A percentile compares a stretch with the other conserved stretches of the same genome.
Conservation (phyloP, 2,113 vertebrate genomes). For the Oreochromis niloticus region DNA sequence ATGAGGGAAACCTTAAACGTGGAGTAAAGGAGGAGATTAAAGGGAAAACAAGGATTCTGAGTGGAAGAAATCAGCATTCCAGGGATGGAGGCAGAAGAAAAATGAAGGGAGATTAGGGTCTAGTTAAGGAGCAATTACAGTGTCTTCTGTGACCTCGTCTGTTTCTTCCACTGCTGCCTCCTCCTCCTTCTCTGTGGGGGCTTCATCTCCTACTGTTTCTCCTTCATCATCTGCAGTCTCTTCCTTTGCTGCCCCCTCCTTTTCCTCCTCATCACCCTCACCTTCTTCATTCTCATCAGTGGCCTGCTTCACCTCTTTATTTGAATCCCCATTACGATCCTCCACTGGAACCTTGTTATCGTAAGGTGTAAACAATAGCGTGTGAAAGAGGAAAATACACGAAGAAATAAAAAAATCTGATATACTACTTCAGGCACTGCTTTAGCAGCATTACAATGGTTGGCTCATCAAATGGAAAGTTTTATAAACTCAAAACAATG, state of each 20-base stretch:
- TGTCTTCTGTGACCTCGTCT: conserved; percentile 56
- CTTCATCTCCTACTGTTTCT: conserved; percentile 15
- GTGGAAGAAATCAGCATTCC: conserved; percentile 23
- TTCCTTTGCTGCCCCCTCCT: background rate
- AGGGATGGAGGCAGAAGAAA: background rate
- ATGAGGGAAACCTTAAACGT: conserved; percentile 13
- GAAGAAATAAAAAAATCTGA: background rate
- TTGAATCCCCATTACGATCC: conserved; percentile 54
- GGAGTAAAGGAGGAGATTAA: background rate
- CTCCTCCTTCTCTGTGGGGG: background rate
- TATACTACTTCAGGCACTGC: background rate
- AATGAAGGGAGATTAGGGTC: background rate
- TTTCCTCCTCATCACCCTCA: background rate
- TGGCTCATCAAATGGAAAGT: background rate
- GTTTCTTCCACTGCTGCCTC: conserved; percentile 13
- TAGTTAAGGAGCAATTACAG: conserved; percentile 54
- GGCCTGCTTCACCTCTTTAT: conserved; percentile 26
- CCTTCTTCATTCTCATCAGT: background rate
- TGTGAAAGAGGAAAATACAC: background rate
- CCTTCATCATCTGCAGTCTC: conserved; percentile 13
- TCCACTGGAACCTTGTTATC: conserved; percentile 53
- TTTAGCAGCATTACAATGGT: background rate
- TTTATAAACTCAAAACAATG: background rate
- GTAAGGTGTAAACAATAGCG: conserved; percentile 32
- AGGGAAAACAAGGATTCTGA: background rate